These are phyloP conservation scores for Lerista edwardsae DNA, from an alignment of 2,797 vertebrate genomes.

Conservation along the genomic window DNA sequence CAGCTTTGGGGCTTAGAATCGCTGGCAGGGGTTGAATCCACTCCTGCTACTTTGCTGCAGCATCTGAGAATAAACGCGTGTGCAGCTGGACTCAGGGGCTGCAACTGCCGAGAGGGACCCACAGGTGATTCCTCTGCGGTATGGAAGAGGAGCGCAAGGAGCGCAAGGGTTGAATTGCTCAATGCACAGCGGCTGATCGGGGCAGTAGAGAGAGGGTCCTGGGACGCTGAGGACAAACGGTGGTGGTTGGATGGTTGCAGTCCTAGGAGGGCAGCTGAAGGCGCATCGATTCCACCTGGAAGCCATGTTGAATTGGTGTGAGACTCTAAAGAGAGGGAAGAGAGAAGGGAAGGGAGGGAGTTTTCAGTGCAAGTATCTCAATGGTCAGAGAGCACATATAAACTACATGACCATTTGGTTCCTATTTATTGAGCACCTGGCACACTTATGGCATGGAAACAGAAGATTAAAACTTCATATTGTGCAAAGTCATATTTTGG, in stretches of 20 bases:
- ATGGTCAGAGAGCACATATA: no score
- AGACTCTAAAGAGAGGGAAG: no score
- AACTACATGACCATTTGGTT: no score
- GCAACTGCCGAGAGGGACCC: not conserved
- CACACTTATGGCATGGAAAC: no score
- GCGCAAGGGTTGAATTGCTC: slow-evolving; percentile 13
- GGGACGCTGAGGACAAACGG: not conserved
- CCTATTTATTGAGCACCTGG: no score
- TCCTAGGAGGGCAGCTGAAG: no score
- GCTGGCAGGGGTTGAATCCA: not conserved
- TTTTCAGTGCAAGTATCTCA: no score
- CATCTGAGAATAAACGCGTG: not conserved
- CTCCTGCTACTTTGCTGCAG: no score
- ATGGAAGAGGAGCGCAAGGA: not conserved
- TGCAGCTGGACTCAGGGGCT: not conserved
- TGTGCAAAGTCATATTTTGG: no score
- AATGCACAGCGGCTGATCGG: not conserved
- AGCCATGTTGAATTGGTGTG: not conserved
- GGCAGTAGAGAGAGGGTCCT: not conserved
- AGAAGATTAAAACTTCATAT: no score
- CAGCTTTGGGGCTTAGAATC: not conserved
- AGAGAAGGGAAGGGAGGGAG: no score
- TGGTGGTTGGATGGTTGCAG: slow-evolving; percentile 5
- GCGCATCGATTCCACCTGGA: no score
- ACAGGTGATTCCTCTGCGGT: not conserved